A percentile compares a stretch with the other conserved stretches of the same genome.
phyloP scores from a whole-genome alignment of 1,140 invertebrate species.

The Apis dorsata region DNA sequence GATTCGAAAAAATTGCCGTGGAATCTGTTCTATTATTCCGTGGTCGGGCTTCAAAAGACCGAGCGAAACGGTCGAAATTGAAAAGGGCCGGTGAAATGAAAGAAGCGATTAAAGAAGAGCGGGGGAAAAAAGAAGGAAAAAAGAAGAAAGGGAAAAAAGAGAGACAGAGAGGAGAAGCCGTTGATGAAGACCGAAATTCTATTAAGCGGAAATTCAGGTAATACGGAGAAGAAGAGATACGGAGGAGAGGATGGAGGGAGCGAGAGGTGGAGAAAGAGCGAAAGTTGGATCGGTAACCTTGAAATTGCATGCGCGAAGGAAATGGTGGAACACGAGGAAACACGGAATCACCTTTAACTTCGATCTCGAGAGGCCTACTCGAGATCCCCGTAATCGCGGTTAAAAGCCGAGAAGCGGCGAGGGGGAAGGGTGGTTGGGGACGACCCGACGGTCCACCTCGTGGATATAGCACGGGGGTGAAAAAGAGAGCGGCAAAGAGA shows the following conservation, averaged over 20 bases:
- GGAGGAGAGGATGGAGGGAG: background rate
- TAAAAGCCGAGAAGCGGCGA: constrained; percentile 60
- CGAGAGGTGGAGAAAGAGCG: background rate
- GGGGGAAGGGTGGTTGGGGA: constrained; percentile 38
- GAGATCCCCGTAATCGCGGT: constrained; percentile 69
- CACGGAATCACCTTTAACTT: constrained; percentile 53
- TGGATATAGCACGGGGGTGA: background rate
- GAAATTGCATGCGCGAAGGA: constrained; percentile 21
- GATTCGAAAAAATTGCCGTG: constrained; percentile 20
- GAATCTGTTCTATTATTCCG: constrained; percentile 18
- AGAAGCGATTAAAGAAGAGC: constrained; percentile 36
- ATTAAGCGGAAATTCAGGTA: constrained; percentile 51
- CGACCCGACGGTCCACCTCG: constrained; percentile 27
- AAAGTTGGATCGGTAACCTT: constrained; percentile 46
- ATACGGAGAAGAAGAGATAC: constrained; percentile 26
- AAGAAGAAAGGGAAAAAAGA: background rate
- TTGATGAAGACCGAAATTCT: constrained; percentile 42
- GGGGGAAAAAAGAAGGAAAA: background rate
- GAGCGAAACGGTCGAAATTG: constrained; percentile 13
- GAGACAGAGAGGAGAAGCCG: background rate
- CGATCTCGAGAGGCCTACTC: constrained; percentile 55
- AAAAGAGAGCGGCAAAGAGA: background rate
- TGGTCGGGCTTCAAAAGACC: constrained; percentile 7
- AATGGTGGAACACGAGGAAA: constrained; percentile 24
- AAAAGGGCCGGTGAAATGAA: constrained; percentile 29